phyloP scores from a whole-genome alignment of 2,888 invertebrate species.

The Saturnia japonica region DNA sequence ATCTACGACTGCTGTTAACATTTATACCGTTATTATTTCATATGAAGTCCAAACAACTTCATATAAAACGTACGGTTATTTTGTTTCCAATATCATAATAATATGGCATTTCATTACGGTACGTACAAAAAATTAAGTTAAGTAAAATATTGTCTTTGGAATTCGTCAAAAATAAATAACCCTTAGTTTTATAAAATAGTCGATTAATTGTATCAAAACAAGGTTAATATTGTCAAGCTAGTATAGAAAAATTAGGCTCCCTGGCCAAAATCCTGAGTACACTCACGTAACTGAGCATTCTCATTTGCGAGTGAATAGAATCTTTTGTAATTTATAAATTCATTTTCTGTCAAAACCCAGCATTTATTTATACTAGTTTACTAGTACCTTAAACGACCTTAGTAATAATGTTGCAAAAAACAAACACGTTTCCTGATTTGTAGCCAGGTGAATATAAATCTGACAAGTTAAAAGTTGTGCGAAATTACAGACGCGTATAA shows the following conservation, averaged over 20 bases:
- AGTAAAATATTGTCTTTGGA: background rate
- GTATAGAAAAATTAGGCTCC: too few species aligned
- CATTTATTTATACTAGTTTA: too few species aligned
- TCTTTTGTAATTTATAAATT: too few species aligned
- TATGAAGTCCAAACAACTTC: constrained; percentile 1
- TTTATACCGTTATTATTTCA: constrained; percentile 14
- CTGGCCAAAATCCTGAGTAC: too few species aligned
- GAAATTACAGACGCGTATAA: constrained; percentile 11
- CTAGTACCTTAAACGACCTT: background rate
- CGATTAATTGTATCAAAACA: background rate
- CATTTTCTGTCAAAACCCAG: too few species aligned
- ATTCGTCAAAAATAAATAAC: background rate
- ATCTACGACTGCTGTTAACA: constrained; percentile 10
- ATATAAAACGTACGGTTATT: constrained; percentile 2
- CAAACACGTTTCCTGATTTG: constrained; percentile 7
- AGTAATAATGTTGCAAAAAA: background rate
- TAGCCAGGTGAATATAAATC: constrained; percentile 19
- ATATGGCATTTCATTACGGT: background rate
- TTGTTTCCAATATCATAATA: background rate
- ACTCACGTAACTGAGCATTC: too few species aligned
- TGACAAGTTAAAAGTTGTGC: background rate
- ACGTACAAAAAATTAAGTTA: background rate
- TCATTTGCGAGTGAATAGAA: too few species aligned
- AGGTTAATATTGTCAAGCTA: too few species aligned
- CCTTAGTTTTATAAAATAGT: background rate